Evolutionary conservation across 2,888 invertebrate genomes (phyloP), one percentile per base, ranked within the genome.

Genomic region (Drosophila ustulata): DNA sequence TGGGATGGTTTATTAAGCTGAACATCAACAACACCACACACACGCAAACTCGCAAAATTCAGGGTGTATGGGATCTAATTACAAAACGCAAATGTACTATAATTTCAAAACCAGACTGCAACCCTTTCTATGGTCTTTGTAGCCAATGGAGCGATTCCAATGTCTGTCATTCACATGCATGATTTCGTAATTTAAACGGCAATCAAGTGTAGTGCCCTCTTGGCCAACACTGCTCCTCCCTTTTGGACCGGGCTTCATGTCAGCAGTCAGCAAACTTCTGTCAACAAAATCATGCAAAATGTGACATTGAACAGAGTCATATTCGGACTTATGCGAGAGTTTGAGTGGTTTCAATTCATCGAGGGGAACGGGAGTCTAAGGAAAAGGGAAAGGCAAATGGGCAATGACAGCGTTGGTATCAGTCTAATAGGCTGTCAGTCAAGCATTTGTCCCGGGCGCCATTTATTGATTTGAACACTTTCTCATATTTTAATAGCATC

Each of bases 251-350:
- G 0, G 7, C 5, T 2, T 30, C 81, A 62, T 86, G 86, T 86
- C 85, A 84, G 69, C 78, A 71, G 71, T 76, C 76, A 66, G 66
- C 70, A 81, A 87, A 84, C 67, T 78, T 73, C 84, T 76, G 88
- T 82, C 82, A 87, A 85, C 85, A 87, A 82, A 86, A 80, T 86
- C 78, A 86, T 74, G 80, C 67, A 74, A 82, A 82, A 79, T 84
- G 74, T 84, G 71, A 71, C 78, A 73, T 72, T 70, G 57, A 62
- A 46, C 55, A 39, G 34, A 53, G 43, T 49, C 37, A 37, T 4
- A 37, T n/a, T 37, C n/a, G n/a, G 11, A 37, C 34, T 37, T 37
- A 28, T 18, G 30, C 45, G 43, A 32, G 39, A 46, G 8, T 8
- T 78, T 61, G 62, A 78, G 79, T 66, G 76, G 59, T 55, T 62